Evolutionary conservation across 1,140 invertebrate species (phyloP).

Genomic region (Caerostris extrusa): DNA sequence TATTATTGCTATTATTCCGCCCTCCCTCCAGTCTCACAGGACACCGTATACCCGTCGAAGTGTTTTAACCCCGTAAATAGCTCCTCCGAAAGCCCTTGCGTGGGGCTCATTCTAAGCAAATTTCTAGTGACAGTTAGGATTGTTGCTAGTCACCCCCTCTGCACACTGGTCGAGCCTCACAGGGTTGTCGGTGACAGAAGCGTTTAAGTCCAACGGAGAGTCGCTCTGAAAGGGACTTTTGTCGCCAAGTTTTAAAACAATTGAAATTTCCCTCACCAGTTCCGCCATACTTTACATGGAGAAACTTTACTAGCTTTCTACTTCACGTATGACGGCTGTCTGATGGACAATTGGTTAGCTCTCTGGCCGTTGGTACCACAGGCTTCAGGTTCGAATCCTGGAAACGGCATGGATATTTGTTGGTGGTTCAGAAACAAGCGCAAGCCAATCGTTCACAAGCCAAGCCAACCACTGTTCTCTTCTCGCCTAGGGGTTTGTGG

Average conservation of each 20-base stretch:
- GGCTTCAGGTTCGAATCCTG: too few species aligned
- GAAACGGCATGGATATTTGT: too few species aligned
- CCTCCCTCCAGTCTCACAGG: not conserved
- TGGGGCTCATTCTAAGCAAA: constrained; percentile 61
- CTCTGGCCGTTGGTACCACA: too few species aligned
- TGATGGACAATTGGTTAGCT: too few species aligned
- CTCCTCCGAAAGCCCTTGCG: not conserved
- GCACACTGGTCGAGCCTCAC: constrained; percentile 37
- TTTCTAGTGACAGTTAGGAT: constrained; percentile 60
- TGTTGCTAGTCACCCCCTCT: constrained; percentile 48
- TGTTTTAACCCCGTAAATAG: constrained; percentile 71
- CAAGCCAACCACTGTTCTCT: too few species aligned
- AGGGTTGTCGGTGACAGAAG: constrained; percentile 59
- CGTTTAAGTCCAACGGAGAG: constrained; percentile 10
- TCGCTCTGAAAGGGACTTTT: not conserved
- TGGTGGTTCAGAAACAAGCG: too few species aligned
- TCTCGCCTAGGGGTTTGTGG: too few species aligned
- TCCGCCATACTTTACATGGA: too few species aligned
- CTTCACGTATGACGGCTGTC: too few species aligned
- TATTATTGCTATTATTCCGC: constrained; percentile 25
- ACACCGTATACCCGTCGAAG: constrained; percentile 1
- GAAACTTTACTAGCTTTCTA: too few species aligned
- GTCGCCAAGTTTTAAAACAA: constrained; percentile 36
- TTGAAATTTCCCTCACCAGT: not conserved
- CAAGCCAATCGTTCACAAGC: too few species aligned